Base-by-base conservation (phyloP, 2,888 invertebrate species). In the Clistopyga incitator region DNA sequence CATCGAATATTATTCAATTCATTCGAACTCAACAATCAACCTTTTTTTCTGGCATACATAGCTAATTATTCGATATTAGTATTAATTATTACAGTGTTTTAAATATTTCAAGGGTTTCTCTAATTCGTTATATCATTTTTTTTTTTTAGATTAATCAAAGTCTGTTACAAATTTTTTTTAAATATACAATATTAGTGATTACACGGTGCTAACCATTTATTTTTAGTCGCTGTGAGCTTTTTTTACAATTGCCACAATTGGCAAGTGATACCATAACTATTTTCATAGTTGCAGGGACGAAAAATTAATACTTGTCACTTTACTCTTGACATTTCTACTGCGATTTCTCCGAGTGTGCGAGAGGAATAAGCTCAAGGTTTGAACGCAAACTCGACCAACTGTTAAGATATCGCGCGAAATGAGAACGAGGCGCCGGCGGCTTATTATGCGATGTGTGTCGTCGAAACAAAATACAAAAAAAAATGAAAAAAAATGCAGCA, bases 371-470 rank as follows among this genome's bases (percentile, higher is more conserved):
- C 54, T 52, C 56, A 42, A 52, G 29, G 13, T 20, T 4, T n/a
- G 15, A 8, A n/a, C 34, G 18, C 29, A 15, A 29, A 59, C 15
- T 59, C 59, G 29, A 29, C 29, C 59, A 15, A 56, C 15, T 25
- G 23, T 54, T 42, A 45, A 56, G 72, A 52, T 38, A 64, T 20
- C 52, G 15, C 67, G 65, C 50, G 71, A 81, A 82, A 78, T 29
- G 78, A 78, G 82, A 42, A 78, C 78, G 67, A 59, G 67, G 59
- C 65, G 77, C 38, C 45, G 52, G 56, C 18, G 42, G 45, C 59
- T 67, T 42, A 68, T 74, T 68, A 74, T 68, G 68, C 67, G 29
- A 68, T 59, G 42, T 68, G 20, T 68, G 68, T 56, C 72, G 59
- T 18, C 8, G 15, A 25, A 42, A 56, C 59, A 56, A 67, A 29